Base-by-base conservation (phyloP, 2,113 vertebrate species). In the Danio rerio region DNA sequence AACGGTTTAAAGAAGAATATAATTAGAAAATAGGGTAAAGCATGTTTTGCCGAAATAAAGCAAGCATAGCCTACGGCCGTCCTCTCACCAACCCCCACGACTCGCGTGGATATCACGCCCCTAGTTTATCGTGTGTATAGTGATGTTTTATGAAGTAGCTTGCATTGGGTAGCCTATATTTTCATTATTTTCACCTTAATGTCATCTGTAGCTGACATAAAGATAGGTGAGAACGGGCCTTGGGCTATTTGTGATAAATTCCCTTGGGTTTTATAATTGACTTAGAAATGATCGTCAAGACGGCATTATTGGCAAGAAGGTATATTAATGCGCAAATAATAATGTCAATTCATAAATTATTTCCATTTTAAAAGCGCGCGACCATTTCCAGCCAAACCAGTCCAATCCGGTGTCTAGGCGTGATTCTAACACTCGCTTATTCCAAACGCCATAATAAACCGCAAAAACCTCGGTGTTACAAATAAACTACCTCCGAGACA, bases 1-100 rank as follows among this genome's bases (percentile, higher is more conserved):
- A 20, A n/a, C 12, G 66, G 43, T 6, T 69, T 12, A 7, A 10
- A 12, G 43, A 69, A 49, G 45, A 20, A 49, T 7, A 69, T 49
- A n/a, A 49, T 9, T 49, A 0, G 4, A 49, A 16, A 20, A 18
- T 20, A 7, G 11, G 59, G 20, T 0, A 15, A 43, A 59, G 31
- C 31, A 31, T 31, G 31, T 31, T 31, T 31, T 31, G 31, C 31
- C 3, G 31, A 31, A 31, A 31, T 2, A 31, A 31, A 31, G 18
- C 43, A 52, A 80, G 45, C 81, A 80, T 45, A 80, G 45, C 81
- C 76, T 45, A 72, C 65, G 70, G 82, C 40, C 82, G 83, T 69
- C 74, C n/a, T 53, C 47, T 76, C 78, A 75, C 83, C 86, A 85
- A 86, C 86, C 84, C 86, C 80, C 87, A 79, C 74, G 53, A 78